Evolutionary conservation across 53 echinoderm and acorn worm species (phyloP).

Genomic region (Holothuria scabra): DNA sequence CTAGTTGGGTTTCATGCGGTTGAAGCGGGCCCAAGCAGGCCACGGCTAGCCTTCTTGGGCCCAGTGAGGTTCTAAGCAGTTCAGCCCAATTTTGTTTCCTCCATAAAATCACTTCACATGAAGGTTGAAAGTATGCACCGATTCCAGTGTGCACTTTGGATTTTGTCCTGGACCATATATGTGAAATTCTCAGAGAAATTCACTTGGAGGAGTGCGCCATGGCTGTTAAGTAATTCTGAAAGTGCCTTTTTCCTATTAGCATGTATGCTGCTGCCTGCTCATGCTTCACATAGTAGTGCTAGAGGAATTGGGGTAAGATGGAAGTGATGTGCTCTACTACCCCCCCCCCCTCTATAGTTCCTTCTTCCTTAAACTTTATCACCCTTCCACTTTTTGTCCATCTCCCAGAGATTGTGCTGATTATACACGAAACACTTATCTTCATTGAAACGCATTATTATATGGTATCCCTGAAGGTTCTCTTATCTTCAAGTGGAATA

Average conservation of each 20-base stretch:
- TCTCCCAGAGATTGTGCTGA: too few species aligned
- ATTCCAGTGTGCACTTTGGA: slow-evolving; percentile 74
- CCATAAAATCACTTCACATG: too few species aligned
- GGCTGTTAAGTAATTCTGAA: not conserved
- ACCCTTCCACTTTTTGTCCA: slow-evolving; percentile 21
- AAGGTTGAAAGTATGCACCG: slow-evolving; percentile 63
- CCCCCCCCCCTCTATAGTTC: slow-evolving; percentile 50
- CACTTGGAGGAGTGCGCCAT: not conserved
- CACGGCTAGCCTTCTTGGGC: too few species aligned
- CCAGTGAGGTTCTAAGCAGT: too few species aligned
- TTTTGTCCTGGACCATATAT: not conserved
- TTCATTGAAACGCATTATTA: too few species aligned
- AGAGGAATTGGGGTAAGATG: not conserved
- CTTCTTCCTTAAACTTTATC: slow-evolving; percentile 41
- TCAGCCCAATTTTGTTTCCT: too few species aligned
- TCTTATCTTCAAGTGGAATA: too few species aligned
- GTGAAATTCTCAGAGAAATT: slow-evolving; percentile 41
- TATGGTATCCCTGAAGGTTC: too few species aligned
- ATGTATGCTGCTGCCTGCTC: not conserved
- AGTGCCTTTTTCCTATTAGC: not conserved
- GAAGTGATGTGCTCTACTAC: slow-evolving; percentile 27
- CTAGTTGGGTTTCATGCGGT: too few species aligned
- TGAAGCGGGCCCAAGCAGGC: too few species aligned
- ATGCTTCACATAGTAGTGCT: not conserved
- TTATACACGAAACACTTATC: too few species aligned